A percentile compares a stretch with the other conserved stretches of the same genome.
Evolutionary conservation across 2,113 vertebrate genomes (phyloP).

Genomic region (Gila orcuttii): DNA sequence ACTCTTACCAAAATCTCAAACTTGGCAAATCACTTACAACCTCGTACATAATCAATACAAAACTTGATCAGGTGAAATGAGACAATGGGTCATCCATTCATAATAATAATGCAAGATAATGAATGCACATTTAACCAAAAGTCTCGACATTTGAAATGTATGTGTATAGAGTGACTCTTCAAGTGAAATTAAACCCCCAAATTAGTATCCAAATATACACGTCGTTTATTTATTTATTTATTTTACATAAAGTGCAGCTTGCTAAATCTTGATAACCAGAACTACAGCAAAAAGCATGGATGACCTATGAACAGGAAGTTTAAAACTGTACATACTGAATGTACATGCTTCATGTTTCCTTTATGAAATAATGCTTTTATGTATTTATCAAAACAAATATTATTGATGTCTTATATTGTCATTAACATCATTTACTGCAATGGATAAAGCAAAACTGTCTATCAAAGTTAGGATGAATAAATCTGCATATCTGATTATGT

Average conservation of each 20-base stretch:
- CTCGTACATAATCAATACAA: constrained; percentile 40
- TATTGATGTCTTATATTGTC: neutral
- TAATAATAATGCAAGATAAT: constrained; percentile 23
- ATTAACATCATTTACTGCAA: neutral
- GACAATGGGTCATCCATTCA: constrained; percentile 44
- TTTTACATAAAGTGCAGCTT: constrained; percentile 25
- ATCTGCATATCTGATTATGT: neutral
- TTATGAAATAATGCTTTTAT: neutral
- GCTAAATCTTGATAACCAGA: neutral
- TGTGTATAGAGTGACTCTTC: neutral
- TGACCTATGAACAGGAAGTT: neutral
- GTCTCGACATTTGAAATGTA: neutral
- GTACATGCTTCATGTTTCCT: neutral
- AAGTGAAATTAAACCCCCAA: neutral
- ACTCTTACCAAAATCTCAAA: constrained; percentile 46
- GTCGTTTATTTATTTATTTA: neutral
- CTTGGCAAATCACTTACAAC: constrained; percentile 51
- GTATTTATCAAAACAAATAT: neutral
- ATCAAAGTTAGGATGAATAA: neutral
- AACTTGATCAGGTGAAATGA: constrained; percentile 46
- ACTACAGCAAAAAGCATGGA: neutral
- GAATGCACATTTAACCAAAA: constrained; percentile 49
- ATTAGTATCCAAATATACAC: neutral
- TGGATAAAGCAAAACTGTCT: neutral
- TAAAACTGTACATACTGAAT: neutral